These are phyloP conservation scores for Dyspetes luteomarginatus DNA, from an alignment of 2,888 invertebrate species.

Conservation along the genomic window DNA sequence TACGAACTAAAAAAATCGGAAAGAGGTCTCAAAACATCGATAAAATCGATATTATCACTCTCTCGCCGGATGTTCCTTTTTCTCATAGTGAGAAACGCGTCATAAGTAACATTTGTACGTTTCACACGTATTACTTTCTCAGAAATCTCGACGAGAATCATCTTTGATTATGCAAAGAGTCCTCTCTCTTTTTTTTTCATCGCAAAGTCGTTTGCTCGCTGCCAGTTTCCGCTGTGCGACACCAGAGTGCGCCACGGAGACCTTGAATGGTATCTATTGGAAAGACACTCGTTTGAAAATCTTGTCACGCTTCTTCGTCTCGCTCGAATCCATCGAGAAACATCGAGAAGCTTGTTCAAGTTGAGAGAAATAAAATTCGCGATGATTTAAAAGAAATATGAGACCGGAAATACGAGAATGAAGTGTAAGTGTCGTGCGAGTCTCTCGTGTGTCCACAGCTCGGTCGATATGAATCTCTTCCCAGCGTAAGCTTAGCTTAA, in stretches of 20 bases:
- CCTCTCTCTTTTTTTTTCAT: background rate
- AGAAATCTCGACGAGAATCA: background rate
- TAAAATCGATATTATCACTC: background rate
- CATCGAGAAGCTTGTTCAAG: background rate
- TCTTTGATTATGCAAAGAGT: background rate
- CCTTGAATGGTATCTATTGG: background rate
- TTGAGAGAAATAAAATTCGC: background rate
- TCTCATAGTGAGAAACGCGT: background rate
- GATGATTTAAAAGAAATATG: background rate
- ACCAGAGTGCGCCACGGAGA: background rate
- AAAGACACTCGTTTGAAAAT: background rate
- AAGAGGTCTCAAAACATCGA: background rate
- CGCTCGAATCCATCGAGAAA: background rate
- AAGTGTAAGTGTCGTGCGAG: background rate
- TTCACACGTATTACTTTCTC: slow-evolving; percentile 18
- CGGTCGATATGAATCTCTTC: background rate
- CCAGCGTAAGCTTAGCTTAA: background rate
- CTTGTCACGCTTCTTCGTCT: background rate
- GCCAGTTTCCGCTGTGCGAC: background rate
- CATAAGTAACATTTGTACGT: background rate
- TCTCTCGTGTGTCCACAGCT: background rate
- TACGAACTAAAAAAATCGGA: background rate
- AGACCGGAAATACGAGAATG: background rate
- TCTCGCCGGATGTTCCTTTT: background rate
- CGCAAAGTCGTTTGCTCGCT: background rate